Evolutionary conservation across 2,113 vertebrate genomes (phyloP).

Genomic region (Eolophus roseicapilla): DNA sequence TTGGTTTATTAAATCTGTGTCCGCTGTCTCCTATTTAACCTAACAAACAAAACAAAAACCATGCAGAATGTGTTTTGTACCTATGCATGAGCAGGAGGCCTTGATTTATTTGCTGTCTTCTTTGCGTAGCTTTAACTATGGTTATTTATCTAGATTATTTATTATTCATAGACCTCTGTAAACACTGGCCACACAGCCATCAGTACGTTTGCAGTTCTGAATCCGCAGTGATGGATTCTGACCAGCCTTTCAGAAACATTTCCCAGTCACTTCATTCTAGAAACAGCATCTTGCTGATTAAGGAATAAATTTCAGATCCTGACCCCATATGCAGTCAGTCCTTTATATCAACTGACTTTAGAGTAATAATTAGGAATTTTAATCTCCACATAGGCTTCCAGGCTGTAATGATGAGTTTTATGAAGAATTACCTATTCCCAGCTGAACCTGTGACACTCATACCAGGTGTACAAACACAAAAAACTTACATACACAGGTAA

Average conservation of each 20-base stretch:
- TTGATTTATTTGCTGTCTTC: neutral
- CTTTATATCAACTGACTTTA: neutral
- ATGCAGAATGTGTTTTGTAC: neutral
- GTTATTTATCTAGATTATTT: constrained; percentile 20
- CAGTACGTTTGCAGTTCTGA: neutral
- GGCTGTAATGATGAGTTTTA: neutral
- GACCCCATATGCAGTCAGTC: neutral
- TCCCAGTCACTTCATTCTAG: neutral
- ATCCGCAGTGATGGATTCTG: neutral
- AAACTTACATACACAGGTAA: neutral
- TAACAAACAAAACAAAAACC: neutral
- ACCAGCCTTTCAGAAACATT: neutral
- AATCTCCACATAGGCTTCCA: neutral
- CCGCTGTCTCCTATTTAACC: neutral
- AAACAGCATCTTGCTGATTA: neutral
- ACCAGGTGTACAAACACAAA: neutral
- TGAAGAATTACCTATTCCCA: neutral
- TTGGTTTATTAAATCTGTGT: neutral
- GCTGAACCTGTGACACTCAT: neutral
- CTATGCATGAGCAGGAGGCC: neutral
- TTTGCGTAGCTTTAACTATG: neutral
- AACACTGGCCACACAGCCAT: neutral
- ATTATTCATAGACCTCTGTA: neutral
- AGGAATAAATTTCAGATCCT: neutral
- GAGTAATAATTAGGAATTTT: neutral